phyloP scores from a whole-genome alignment of 2,113 vertebrate species.

The Tenebrosternarchus preto region DNA sequence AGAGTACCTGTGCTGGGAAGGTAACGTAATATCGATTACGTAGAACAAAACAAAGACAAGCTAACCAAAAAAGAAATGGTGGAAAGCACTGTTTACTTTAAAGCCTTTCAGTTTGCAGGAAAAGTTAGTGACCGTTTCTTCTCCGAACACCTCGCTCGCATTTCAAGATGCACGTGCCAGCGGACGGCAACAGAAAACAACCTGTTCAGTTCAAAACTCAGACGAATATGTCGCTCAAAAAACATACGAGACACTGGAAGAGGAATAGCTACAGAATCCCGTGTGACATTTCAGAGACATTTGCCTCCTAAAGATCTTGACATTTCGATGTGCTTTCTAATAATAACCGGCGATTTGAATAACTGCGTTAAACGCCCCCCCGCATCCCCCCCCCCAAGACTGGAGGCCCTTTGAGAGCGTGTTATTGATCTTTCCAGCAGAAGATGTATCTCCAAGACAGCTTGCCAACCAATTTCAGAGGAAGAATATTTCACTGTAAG shows the following conservation, averaged over 20 bases:
- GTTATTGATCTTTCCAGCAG: slow-evolving; percentile 66
- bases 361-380: slow-evolving; percentile 51
- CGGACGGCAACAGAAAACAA: slow-evolving; percentile 45
- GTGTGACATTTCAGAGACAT: slow-evolving; percentile 70
- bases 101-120: too few relatives aligned
- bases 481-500: slow-evolving; percentile 2
- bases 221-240: slow-evolving; percentile 52
- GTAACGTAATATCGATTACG: too few relatives aligned
- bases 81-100: too few relatives aligned
- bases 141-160: too few relatives aligned
- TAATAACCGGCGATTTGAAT: slow-evolving; percentile 72
- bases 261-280: slow-evolving; percentile 47
- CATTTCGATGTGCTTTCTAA: slow-evolving; percentile 69
- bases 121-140: too few relatives aligned
- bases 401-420: slow-evolving; percentile 64
- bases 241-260: slow-evolving; percentile 32
- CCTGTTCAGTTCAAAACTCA: slow-evolving; percentile 54
- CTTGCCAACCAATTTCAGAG: not conserved
- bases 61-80: too few relatives aligned
- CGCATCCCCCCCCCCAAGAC: slow-evolving; percentile 49
- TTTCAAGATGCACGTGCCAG: not conserved
- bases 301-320: slow-evolving; percentile 76
- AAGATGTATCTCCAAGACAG: not conserved
- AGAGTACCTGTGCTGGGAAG: too few relatives aligned
- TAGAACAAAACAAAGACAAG: not conserved